phyloP scores from a whole-genome alignment of 2,888 invertebrate species.

The Ischnura elegans region DNA sequence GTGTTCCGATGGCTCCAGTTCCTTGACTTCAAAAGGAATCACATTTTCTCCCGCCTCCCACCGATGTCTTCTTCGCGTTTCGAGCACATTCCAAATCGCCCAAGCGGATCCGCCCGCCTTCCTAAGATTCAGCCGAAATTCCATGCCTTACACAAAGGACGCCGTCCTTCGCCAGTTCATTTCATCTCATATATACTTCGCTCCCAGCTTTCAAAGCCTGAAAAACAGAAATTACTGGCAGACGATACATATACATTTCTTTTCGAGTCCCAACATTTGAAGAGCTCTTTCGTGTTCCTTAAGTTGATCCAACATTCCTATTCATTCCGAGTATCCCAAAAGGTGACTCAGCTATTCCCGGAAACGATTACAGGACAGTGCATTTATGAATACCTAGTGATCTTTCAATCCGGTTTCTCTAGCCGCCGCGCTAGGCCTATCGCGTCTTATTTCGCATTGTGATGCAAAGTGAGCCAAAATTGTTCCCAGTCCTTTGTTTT shows the following conservation, averaged over 20 bases:
- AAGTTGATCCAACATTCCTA: neutral
- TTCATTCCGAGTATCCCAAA: neutral
- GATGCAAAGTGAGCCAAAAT: too few relatives aligned
- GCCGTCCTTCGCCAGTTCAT: neutral
- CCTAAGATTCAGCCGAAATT: neutral
- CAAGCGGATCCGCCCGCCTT: neutral
- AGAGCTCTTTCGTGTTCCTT: too few relatives aligned
- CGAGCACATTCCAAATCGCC: neutral
- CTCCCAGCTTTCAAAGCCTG: neutral
- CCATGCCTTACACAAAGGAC: neutral
- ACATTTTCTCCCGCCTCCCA: neutral
- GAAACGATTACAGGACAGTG: too few relatives aligned
- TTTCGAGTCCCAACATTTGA: too few relatives aligned
- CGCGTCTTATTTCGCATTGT: too few relatives aligned
- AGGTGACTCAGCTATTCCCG: neutral
- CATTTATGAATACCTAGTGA: too few relatives aligned
- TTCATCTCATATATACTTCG: neutral
- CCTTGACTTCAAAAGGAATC: conserved; percentile 10
- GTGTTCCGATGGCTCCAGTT: neutral
- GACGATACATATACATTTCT: too few relatives aligned
- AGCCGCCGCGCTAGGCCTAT: too few relatives aligned
- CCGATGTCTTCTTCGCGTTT: neutral
- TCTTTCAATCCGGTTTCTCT: too few relatives aligned
- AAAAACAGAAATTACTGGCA: neutral
- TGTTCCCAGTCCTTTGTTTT: too few relatives aligned